These are phyloP conservation scores for Amia ocellicauda DNA, from an alignment of 2,113 vertebrate species.

Conservation along the genomic window DNA sequence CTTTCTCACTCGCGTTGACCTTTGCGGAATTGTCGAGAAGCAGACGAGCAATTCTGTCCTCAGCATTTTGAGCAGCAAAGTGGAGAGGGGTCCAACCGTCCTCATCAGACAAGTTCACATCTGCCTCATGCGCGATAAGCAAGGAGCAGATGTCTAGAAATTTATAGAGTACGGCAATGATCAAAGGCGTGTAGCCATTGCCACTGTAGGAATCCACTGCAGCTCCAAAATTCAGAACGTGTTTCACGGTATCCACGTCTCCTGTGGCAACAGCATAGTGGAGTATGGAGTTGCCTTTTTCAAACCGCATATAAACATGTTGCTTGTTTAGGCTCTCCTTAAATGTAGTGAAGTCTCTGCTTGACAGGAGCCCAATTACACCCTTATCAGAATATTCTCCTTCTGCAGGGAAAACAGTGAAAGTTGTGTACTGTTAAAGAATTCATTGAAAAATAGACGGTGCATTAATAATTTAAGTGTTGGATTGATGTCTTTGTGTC, in stretches of 20 bases:
- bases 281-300: constrained; percentile 61
- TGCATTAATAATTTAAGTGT: too few relatives aligned
- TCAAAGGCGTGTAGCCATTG: constrained; percentile 70
- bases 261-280: constrained; percentile 68
- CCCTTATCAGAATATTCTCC: constrained; percentile 11
- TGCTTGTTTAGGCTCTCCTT: constrained; percentile 44
- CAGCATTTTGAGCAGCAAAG: constrained; percentile 79
- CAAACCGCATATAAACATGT: constrained; percentile 40
- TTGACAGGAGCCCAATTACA: constrained; percentile 45
- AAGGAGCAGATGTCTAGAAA: constrained; percentile 58
- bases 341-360: constrained; percentile 60
- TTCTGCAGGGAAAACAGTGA: constrained; percentile 33
- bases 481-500: too few relatives aligned
- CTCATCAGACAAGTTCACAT: constrained; percentile 53
- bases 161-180: constrained; percentile 64
- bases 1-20: constrained; percentile 54
- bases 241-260: constrained; percentile 54
- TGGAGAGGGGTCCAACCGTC: constrained; percentile 75
- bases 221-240: constrained; percentile 64
- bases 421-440: neutral
- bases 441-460: too few relatives aligned
- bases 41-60: constrained; percentile 55
- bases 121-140: constrained; percentile 57
- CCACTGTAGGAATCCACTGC: constrained; percentile 56
- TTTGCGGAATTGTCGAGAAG: constrained; percentile 69